These are phyloP conservation scores for Caenorhabditis japonica DNA, from an alignment of 2,888 invertebrate species.

Conservation along the genomic window DNA sequence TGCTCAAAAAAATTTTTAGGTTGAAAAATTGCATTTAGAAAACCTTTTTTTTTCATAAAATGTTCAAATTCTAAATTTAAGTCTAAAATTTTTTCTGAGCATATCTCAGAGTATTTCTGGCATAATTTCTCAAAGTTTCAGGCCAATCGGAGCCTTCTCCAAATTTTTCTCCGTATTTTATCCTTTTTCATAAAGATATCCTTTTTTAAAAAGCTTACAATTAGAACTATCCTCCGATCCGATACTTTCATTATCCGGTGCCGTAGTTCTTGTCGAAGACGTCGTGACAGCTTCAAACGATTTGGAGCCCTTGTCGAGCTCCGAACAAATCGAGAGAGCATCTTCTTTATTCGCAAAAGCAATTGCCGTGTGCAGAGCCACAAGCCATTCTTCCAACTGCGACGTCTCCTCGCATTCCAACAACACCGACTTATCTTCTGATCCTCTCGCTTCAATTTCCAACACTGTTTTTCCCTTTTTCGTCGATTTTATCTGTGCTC, in stretches of 20 bases:
- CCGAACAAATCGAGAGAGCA: conserved; percentile 57
- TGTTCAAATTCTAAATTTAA: too few species aligned
- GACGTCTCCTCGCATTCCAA: conserved; percentile 54
- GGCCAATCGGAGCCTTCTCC: too few species aligned
- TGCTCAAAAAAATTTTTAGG: too few species aligned
- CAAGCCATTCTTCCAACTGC: conserved; percentile 59
- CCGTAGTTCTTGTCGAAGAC: conserved; percentile 12
- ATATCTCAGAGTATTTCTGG: too few species aligned
- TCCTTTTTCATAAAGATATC: background rate
- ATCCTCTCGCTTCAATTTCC: conserved; percentile 54
- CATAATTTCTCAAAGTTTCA: too few species aligned
- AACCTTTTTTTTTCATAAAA: too few species aligned
- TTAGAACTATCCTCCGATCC: conserved; percentile 67
- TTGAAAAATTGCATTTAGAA: too few species aligned
- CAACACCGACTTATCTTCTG: conserved; percentile 49
- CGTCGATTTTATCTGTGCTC: conserved; percentile 68
- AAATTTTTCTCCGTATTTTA: too few species aligned
- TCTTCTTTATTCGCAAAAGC: conserved; percentile 63
- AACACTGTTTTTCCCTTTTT: conserved; percentile 73
- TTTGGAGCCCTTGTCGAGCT: conserved; percentile 35
- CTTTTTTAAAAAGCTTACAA: conserved; percentile 40
- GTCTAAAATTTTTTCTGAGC: too few species aligned
- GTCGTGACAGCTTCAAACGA: conserved; percentile 21
- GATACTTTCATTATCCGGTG: conserved; percentile 65
- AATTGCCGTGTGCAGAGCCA: conserved; percentile 58